Evolutionary conservation across 2,888 invertebrate genomes (phyloP), one percentile per base, ranked within the genome.

Genomic region (Agonopterix alstromeriana): DNA sequence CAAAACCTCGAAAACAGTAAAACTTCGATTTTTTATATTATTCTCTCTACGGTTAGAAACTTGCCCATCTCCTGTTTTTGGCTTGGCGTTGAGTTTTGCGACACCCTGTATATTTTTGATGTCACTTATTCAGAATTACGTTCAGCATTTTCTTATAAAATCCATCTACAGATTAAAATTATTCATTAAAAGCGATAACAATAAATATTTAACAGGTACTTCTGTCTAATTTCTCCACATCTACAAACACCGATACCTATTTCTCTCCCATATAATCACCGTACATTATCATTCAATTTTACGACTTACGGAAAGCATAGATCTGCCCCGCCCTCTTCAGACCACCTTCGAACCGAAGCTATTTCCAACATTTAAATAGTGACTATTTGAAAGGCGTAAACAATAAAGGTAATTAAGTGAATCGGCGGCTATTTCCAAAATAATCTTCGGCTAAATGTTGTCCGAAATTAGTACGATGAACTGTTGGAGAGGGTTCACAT

Each of bases 341-440:
- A 65, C 74, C 72, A 74, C 73, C 70, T 63, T 42, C 10, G 35
- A 35, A 10, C 35, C 57, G 61, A 58, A 58, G 51, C 55, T 64
- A 64, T 72, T 73, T 65, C 77, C 63, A 61, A 58, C 66, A 61
- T 78, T 73, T 72, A 77, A 77, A 77, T 70, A 65, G 63, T 57
- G 56, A 54, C 62, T 56, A 58, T 67, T 65, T 54, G 60, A 59
- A 76, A 70, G 64, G 67, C 64, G 73, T 77, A 73, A 81, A 81
- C 79, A 79, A 65, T 69, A 66, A 63, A 66, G 63, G 70, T 77
- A 79, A 78, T 82, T 78, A 78, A 79, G 70, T 73, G 74, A 63
- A 74, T 73, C 67, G 69, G 61, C 60, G 63, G 65, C 64, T 65
- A 74, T 81, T 75, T 70, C 65, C 53, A 64, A 73, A 75, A 73